Percentiles rank a stretch among this genome's conserved stretches.
phyloP scores from a whole-genome alignment of 1,140 invertebrate genomes.

The Lutraria rhynchaena region DNA sequence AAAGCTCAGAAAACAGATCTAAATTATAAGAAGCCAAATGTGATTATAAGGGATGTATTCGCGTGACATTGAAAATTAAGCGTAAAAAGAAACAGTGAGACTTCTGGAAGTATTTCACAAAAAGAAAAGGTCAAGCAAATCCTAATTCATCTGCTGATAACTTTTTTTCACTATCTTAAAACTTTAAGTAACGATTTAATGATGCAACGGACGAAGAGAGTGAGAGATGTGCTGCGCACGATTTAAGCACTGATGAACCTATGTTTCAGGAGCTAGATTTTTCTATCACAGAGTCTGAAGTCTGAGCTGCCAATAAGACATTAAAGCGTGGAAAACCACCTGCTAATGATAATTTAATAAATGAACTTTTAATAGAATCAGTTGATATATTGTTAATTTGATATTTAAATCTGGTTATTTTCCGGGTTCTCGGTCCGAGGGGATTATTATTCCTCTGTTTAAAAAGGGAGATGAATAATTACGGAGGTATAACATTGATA shows the following conservation, averaged over 20 bases:
- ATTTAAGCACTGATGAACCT: not conserved
- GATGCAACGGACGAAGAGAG: not conserved
- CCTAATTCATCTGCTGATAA: not conserved
- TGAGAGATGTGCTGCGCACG: not conserved
- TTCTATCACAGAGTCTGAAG: not conserved
- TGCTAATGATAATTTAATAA: not conserved
- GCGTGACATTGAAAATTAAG: not conserved
- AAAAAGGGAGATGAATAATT: conserved; percentile 15
- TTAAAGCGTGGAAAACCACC: not conserved
- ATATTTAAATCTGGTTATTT: conserved; percentile 4
- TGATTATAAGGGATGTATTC: not conserved
- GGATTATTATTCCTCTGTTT: not conserved
- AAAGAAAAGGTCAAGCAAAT: not conserved
- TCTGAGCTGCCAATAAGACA: not conserved
- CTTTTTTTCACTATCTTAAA: conserved; percentile 1
- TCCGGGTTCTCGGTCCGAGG: not conserved
- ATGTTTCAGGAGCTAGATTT: not conserved
- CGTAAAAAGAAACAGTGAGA: not conserved
- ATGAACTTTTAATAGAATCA: not conserved
- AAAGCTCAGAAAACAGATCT: not conserved
- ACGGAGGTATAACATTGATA: too few species aligned
- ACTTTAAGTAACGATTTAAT: not conserved
- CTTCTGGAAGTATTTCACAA: conserved; percentile 14
- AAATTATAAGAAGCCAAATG: not conserved
- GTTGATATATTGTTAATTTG: not conserved